A percentile compares a stretch with the other conserved stretches of the same genome.
These are phyloP conservation scores for Diloba caeruleocephala DNA, from an alignment of 2,888 invertebrate species.

Conservation along the genomic window DNA sequence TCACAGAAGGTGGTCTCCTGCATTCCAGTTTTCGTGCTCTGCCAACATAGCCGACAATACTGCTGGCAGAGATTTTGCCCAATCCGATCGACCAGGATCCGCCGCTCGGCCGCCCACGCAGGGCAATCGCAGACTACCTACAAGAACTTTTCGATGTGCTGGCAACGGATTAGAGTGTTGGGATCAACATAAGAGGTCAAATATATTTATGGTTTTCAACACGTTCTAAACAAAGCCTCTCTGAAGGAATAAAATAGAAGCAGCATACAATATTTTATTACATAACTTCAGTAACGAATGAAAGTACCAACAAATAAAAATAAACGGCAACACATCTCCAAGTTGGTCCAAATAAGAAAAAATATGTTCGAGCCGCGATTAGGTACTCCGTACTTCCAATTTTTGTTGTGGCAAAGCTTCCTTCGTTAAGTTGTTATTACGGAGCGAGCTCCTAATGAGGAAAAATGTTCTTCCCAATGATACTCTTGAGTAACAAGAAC, in stretches of 20 bases:
- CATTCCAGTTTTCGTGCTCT: too few relatives aligned
- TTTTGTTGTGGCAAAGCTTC: conserved; percentile 58
- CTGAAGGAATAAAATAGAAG: conserved; percentile 25
- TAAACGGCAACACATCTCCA: conserved; percentile 29
- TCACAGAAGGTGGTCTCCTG: too few relatives aligned
- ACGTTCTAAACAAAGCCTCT: conserved; percentile 20
- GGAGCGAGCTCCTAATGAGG: conserved; percentile 71
- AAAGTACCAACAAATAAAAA: conserved; percentile 38
- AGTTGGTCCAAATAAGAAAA: conserved; percentile 29
- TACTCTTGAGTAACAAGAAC: conserved; percentile 65
- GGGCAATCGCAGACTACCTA: too few relatives aligned
- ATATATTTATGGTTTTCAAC: too few relatives aligned
- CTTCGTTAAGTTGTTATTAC: conserved; percentile 74
- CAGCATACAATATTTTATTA: conserved; percentile 41
- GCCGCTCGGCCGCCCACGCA: too few relatives aligned
- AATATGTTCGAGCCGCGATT: conserved; percentile 45
- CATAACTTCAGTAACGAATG: conserved; percentile 40
- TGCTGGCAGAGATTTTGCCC: too few relatives aligned
- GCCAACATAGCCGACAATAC: too few relatives aligned
- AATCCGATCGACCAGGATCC: too few relatives aligned
- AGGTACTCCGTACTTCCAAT: conserved; percentile 32
- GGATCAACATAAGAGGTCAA: too few relatives aligned
- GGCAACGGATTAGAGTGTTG: too few relatives aligned
- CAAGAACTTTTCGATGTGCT: too few relatives aligned
- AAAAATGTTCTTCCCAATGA: conserved; percentile 72